phyloP scores from a whole-genome alignment of 1,140 invertebrate species.

The Apis dorsata region DNA sequence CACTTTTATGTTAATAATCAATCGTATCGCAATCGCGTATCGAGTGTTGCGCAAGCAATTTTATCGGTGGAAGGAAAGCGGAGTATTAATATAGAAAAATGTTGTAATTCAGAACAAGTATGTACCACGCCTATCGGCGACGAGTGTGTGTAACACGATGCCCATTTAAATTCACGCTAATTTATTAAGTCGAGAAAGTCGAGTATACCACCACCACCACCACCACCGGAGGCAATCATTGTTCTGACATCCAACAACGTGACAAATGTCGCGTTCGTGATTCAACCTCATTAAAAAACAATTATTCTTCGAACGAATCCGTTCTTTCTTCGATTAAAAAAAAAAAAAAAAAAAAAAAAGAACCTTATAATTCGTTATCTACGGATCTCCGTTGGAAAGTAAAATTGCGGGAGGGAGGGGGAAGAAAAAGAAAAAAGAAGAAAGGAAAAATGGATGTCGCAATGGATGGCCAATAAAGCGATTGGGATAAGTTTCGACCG shows the following conservation, averaged over 20 bases:
- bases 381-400: no score
- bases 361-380: background rate
- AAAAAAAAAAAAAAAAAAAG: background rate
- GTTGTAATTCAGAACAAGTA: conserved; percentile 35
- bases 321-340: background rate
- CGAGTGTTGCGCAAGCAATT: conserved; percentile 28
- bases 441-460: no score
- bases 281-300: conserved; percentile 9
- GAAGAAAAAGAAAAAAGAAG: no score
- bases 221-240: background rate
- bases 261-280: background rate
- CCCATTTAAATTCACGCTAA: conserved; percentile 29
- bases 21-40: conserved; percentile 20
- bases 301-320: background rate
- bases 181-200: conserved; percentile 29
- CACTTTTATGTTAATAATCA: conserved; percentile 46
- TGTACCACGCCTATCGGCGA: conserved; percentile 35
- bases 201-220: no score
- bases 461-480: background rate
- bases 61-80: conserved; percentile 28
- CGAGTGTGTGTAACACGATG: background rate
- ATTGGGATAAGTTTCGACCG: background rate
- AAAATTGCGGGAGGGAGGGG: background rate
- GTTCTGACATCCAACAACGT: background rate
- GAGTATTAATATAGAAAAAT: conserved; percentile 40